These are phyloP conservation scores for Hirtodrosophila confusa DNA, from an alignment of 2,888 invertebrate species.

Conservation along the genomic window DNA sequence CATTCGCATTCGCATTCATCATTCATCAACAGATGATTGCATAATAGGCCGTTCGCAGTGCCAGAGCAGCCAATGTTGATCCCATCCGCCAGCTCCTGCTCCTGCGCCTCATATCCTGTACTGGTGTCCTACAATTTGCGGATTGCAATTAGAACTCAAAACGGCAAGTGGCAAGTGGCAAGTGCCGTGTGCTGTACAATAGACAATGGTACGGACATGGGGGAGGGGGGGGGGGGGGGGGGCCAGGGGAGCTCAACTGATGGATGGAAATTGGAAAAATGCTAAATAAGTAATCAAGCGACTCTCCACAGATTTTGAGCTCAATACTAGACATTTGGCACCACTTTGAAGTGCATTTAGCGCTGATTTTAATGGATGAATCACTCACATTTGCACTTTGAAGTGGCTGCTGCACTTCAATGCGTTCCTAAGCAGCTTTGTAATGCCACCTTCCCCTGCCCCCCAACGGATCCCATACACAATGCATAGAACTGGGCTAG, in stretches of 20 bases:
- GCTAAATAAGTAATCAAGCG: conserved; percentile 81
- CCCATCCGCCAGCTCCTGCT: conserved; percentile 24
- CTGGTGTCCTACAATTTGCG: conserved; percentile 42
- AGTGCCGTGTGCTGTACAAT: conserved; percentile 32
- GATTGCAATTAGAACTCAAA: conserved; percentile 68
- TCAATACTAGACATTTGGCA: conserved; percentile 27
- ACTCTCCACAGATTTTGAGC: conserved; percentile 28
- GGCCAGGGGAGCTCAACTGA: neutral
- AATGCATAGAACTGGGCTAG: neutral
- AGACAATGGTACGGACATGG: conserved; percentile 54
- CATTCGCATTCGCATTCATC: conserved; percentile 40
- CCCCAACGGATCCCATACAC: neutral
- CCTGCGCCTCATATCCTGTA: neutral
- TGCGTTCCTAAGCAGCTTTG: conserved; percentile 17
- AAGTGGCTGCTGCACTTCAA: conserved; percentile 71
- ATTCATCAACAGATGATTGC: conserved; percentile 46
- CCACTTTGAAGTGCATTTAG: conserved; percentile 51
- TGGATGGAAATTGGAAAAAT: conserved; percentile 72
- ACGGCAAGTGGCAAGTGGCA: conserved; percentile 43
- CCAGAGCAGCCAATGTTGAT: conserved; percentile 38
- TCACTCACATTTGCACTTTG: conserved; percentile 72
- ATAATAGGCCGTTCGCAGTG: conserved; percentile 51
- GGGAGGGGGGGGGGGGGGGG: too few relatives aligned
- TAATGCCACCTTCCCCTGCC: conserved; percentile 2
- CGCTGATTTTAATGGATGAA: conserved; percentile 46